phyloP scores from a whole-genome alignment of 2,113 vertebrate genomes.

The Platysternon megacephalum region DNA sequence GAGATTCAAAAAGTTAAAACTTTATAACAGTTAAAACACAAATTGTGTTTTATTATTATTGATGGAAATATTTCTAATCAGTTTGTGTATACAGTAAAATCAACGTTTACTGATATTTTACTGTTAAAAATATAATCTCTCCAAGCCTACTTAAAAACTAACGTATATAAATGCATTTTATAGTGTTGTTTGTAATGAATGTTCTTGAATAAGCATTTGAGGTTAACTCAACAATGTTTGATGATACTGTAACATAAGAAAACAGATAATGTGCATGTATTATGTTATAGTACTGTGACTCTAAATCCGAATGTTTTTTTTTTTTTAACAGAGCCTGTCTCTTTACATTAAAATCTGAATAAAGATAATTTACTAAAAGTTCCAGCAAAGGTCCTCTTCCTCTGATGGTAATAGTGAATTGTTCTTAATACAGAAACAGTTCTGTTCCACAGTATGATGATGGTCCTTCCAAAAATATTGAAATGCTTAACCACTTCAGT shows the following conservation, averaged over 20 bases:
- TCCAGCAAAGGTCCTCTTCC: too few relatives aligned
- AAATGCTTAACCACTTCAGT: neutral
- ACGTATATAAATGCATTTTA: too few relatives aligned
- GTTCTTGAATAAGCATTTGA: neutral
- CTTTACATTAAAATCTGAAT: neutral
- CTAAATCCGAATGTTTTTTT: too few relatives aligned
- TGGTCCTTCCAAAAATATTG: neutral
- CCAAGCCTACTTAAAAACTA: too few relatives aligned
- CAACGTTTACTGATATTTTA: too few relatives aligned
- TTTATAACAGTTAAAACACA: neutral
- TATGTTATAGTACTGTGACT: neutral
- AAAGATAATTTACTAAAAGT: neutral
- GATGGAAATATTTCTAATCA: too few relatives aligned
- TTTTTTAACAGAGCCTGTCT: too few relatives aligned
- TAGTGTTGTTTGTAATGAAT: neutral
- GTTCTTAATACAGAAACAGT: neutral
- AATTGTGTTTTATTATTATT: too few relatives aligned
- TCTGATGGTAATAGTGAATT: neutral
- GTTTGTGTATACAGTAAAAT: too few relatives aligned
- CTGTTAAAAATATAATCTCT: too few relatives aligned
- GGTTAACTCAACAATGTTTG: neutral
- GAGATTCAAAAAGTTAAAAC: neutral
- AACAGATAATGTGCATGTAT: neutral
- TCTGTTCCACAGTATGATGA: too few relatives aligned
- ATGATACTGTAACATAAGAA: neutral